Conservation (phyloP, 2,797 vertebrate genomes). For the Clamator glandarius region DNA sequence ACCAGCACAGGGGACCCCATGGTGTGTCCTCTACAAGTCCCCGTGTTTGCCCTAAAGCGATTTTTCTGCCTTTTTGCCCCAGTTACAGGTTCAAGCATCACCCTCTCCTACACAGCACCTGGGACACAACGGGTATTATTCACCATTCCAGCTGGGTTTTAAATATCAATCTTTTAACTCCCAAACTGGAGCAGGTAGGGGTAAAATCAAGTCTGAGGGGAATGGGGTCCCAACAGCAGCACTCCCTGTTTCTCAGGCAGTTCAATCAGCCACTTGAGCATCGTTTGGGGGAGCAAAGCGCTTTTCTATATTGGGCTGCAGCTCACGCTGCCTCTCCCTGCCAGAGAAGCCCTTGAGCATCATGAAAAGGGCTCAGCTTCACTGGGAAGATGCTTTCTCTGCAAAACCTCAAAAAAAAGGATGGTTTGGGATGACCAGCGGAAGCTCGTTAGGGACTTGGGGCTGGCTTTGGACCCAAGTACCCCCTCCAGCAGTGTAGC, state of each 20-base stretch:
- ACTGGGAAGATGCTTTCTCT: neutral
- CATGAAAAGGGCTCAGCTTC: neutral
- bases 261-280: fast-evolving
- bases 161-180: neutral
- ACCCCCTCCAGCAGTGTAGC: neutral
- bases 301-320: neutral
- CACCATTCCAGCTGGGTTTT: neutral
- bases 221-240: neutral
- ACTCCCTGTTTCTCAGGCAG: neutral
- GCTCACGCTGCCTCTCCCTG: neutral
- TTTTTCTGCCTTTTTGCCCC: neutral
- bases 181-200: neutral
- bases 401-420: neutral
- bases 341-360: neutral
- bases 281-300: neutral
- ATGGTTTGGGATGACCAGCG: neutral
- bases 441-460: neutral
- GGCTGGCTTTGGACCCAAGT: neutral
- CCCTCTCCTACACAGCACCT: neutral
- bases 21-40: fast-evolving
- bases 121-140: fast-evolving
- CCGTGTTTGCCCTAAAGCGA: neutral
- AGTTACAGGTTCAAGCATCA: neutral
- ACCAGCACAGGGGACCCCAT: fast-evolving
- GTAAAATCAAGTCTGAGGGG: neutral